A percentile compares a stretch with the other conserved stretches of the same genome.
phyloP scores from a whole-genome alignment of 2,888 invertebrate species.

The Euspilapteryx auroguttella region DNA sequence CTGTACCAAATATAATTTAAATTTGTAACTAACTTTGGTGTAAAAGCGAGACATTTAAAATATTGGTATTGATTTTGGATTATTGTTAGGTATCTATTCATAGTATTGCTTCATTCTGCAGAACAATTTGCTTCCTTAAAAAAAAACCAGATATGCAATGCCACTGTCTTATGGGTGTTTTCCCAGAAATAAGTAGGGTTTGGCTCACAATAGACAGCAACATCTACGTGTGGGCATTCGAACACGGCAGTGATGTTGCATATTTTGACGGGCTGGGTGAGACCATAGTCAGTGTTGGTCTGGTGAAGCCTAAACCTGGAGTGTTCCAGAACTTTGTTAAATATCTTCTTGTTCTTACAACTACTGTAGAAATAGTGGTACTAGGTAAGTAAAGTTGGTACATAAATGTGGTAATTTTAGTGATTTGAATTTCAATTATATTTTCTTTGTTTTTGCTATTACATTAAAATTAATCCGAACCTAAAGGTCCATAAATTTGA shows the following conservation, averaged over 20 bases:
- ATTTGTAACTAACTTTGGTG: too few relatives aligned
- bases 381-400: conserved; percentile 82
- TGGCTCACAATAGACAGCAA: conserved; percentile 98
- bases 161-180: conserved; percentile 95
- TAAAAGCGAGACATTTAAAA: too few relatives aligned
- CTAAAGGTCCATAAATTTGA: too few relatives aligned
- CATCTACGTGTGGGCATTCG: conserved; percentile 97
- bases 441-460: too few relatives aligned
- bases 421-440: too few relatives aligned
- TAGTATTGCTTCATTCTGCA: too few relatives aligned
- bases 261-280: conserved; percentile 96
- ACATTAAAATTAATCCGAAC: too few relatives aligned
- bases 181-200: conserved; percentile 93
- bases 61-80: too few relatives aligned
- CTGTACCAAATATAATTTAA: too few relatives aligned
- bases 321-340: conserved; percentile 91
- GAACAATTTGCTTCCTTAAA: too few relatives aligned
- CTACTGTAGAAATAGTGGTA: conserved; percentile 92
- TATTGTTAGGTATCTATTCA: too few relatives aligned
- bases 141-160: conserved; percentile 88
- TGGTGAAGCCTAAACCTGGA: conserved; percentile 84
- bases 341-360: conserved; percentile 88
- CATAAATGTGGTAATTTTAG: too few relatives aligned
- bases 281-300: conserved; percentile 90
- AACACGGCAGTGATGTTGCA: conserved; percentile 92